These are phyloP conservation scores for Salvelinus fontinalis DNA, from an alignment of 2,113 vertebrate species.

Conservation along the genomic window DNA sequence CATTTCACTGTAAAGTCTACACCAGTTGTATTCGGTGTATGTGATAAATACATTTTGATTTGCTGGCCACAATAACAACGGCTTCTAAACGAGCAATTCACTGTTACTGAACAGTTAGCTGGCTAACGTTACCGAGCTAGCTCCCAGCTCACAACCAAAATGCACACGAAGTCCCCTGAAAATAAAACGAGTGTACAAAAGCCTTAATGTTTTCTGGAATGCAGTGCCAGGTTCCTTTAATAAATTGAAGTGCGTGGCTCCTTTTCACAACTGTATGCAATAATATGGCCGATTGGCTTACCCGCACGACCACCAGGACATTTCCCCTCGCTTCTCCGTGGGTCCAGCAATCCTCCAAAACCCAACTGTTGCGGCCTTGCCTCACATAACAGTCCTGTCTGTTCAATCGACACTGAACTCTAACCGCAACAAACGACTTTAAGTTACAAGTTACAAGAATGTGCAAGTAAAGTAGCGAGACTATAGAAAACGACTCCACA, in stretches of 20 bases:
- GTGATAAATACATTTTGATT: too few species aligned
- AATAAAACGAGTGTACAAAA: neutral
- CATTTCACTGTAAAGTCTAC: too few species aligned
- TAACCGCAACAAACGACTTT: neutral
- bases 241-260: neutral
- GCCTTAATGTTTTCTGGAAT: too few species aligned
- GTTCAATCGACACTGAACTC: neutral
- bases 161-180: neutral
- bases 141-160: neutral
- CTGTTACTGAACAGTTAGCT: too few species aligned
- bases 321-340: neutral
- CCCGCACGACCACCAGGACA: slow-evolving; percentile 29
- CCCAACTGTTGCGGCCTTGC: neutral
- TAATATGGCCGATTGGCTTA: slow-evolving; percentile 20
- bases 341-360: neutral
- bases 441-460: neutral
- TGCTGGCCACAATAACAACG: neutral
- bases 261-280: neutral
- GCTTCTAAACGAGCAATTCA: neutral
- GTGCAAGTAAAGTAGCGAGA: too few species aligned
- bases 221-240: neutral
- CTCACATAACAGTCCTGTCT: neutral
- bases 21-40: too few species aligned
- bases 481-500: neutral
- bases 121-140: too few species aligned